Conservation (phyloP, 2,888 invertebrate species). For the Dryococelus australis region DNA sequence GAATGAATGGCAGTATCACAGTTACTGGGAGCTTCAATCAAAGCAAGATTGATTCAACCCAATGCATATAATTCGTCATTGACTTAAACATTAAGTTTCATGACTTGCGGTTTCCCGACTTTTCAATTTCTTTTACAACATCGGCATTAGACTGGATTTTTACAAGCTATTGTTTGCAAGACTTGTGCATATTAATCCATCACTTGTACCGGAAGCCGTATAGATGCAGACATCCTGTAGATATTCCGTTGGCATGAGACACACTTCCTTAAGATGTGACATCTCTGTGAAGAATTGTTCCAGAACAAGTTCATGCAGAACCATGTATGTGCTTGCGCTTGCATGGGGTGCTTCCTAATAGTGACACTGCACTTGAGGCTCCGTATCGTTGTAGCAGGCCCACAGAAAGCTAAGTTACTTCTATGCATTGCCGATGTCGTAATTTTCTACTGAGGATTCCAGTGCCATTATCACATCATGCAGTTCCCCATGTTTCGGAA, state of each 20-base stretch:
- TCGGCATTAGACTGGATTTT: background rate
- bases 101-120: background rate
- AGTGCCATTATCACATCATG: slow-evolving; percentile 11
- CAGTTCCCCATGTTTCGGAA: background rate
- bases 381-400: slow-evolving; percentile 40
- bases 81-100: background rate
- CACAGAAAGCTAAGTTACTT: slow-evolving; percentile 40
- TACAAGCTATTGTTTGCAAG: slow-evolving; percentile 6
- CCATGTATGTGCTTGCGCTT: slow-evolving; percentile 38
- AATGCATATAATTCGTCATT: background rate
- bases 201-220: slow-evolving; percentile 20
- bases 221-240: background rate
- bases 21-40: background rate
- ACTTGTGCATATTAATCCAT: background rate
- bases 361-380: slow-evolving; percentile 38
- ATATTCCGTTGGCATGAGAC: slow-evolving; percentile 20
- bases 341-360: slow-evolving; percentile 32
- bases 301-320: slow-evolving; percentile 40
- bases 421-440: slow-evolving; percentile 41
- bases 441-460: slow-evolving; percentile 38
- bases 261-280: slow-evolving; percentile 39
- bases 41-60: background rate
- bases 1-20: no score
- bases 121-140: background rate
- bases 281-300: slow-evolving; percentile 42